Evolutionary conservation across 2,888 invertebrate genomes (phyloP).

Genomic region (Pristionchus japonicus): DNA sequence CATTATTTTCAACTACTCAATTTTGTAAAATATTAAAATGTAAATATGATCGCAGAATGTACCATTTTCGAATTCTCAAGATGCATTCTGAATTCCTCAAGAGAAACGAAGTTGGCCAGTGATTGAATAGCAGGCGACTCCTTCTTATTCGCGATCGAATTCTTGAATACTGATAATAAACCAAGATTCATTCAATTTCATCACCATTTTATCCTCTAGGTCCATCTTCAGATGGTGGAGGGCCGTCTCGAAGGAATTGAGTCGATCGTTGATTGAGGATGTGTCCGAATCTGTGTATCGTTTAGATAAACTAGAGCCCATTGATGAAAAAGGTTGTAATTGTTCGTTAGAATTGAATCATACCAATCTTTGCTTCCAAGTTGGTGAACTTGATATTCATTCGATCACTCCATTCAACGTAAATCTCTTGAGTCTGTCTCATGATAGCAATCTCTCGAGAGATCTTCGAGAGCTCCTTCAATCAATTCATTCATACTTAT

Average conservation of each 20-base stretch:
- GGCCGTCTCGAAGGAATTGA: background rate
- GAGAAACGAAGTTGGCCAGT: background rate
- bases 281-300: background rate
- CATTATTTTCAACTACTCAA: background rate
- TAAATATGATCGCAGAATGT: too few relatives aligned
- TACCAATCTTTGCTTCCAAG: background rate
- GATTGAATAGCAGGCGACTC: background rate
- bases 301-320: background rate
- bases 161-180: background rate
- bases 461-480: conserved; percentile 3
- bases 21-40: background rate
- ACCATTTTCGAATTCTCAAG: background rate
- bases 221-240: conserved; percentile 1
- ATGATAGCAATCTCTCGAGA: background rate
- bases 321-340: background rate
- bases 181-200: background rate
- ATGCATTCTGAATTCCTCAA: background rate
- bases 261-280: background rate
- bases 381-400: background rate
- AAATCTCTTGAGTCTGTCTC: background rate
- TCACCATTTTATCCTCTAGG: conserved; percentile 1
- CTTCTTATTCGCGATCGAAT: background rate
- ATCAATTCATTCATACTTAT: background rate
- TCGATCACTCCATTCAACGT: background rate
- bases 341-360: too few relatives aligned